phyloP scores from a whole-genome alignment of 2,797 vertebrate species.

The Merluccius polli region DNA sequence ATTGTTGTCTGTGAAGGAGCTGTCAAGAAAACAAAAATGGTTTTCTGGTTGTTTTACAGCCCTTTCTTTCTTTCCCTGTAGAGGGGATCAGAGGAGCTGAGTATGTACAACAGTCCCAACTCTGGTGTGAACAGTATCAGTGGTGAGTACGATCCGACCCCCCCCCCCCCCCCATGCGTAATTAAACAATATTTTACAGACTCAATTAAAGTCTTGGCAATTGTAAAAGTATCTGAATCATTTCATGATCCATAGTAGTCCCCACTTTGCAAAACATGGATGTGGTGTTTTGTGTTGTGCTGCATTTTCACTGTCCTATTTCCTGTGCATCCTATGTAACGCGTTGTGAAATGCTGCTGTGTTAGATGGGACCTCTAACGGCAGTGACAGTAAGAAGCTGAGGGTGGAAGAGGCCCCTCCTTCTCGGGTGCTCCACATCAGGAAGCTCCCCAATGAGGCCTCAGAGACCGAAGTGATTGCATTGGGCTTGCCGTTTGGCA shows the following conservation, averaged over 20 bases:
- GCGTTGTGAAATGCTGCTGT: neutral
- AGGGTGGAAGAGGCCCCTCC: conserved; percentile 89
- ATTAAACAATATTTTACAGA: neutral
- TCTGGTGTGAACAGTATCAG: conserved; percentile 92
- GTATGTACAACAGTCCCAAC: conserved; percentile 94
- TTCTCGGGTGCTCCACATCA: conserved; percentile 95
- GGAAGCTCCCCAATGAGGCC: conserved; percentile 93
- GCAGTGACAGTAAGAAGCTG: conserved; percentile 96
- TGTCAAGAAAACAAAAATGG: conserved; percentile 44
- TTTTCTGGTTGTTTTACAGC: conserved; percentile 35
- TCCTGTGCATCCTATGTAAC: too few relatives aligned
- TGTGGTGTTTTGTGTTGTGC: too few relatives aligned
- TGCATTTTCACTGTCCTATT: too few relatives aligned
- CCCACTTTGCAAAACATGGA: too few relatives aligned
- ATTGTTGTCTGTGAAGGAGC: conserved; percentile 39
- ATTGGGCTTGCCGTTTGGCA: conserved; percentile 94
- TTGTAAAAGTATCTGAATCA: conserved; percentile 39
- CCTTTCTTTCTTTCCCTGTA: conserved; percentile 48
- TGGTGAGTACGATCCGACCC: conserved; percentile 84
- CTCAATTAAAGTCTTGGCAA: conserved; percentile 10
- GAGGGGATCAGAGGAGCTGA: conserved; percentile 98
- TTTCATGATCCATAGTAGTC: conserved; percentile 48
- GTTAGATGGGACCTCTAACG: conserved; percentile 83
- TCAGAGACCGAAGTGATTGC: conserved; percentile 96
- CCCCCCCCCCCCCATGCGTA: conserved; percentile 33